Evolutionary conservation across 1,140 invertebrate genomes (phyloP).

Genomic region (Cydia pomonella): DNA sequence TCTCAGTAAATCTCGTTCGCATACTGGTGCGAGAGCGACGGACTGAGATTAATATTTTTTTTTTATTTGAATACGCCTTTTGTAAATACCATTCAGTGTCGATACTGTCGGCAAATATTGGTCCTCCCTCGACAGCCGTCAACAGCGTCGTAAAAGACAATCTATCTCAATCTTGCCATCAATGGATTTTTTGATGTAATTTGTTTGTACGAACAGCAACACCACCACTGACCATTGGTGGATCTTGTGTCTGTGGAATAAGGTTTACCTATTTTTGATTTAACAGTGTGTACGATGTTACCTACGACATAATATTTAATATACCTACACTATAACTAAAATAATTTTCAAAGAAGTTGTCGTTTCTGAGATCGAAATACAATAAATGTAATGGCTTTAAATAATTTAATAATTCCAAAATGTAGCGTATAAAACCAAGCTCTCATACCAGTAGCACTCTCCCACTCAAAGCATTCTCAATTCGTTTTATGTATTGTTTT

Average conservation of each 20-base stretch:
- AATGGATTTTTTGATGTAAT: not conserved
- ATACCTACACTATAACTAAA: not conserved
- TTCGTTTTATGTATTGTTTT: not conserved
- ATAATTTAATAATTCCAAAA: not conserved
- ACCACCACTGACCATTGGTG: too few species aligned
- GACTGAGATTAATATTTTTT: too few species aligned
- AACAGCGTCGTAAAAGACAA: not conserved
- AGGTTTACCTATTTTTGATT: too few species aligned
- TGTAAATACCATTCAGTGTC: not conserved
- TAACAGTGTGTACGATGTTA: too few species aligned
- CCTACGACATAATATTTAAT: too few species aligned
- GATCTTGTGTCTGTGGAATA: too few species aligned
- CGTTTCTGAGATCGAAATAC: not conserved
- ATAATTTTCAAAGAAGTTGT: not conserved
- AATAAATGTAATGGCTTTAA: conserved; percentile 7
- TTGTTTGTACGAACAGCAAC: not conserved
- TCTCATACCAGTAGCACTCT: too few species aligned
- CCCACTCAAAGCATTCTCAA: not conserved
- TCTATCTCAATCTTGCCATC: not conserved
- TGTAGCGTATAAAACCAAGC: not conserved
- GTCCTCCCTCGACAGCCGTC: not conserved
- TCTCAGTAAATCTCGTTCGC: not conserved
- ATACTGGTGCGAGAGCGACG: too few species aligned
- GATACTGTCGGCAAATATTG: not conserved
- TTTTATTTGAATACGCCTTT: not conserved